Evolutionary conservation across 2,888 invertebrate species (phyloP), one percentile per base, ranked within the genome.

Genomic region (Caenorhabditis macrosperma): DNA sequence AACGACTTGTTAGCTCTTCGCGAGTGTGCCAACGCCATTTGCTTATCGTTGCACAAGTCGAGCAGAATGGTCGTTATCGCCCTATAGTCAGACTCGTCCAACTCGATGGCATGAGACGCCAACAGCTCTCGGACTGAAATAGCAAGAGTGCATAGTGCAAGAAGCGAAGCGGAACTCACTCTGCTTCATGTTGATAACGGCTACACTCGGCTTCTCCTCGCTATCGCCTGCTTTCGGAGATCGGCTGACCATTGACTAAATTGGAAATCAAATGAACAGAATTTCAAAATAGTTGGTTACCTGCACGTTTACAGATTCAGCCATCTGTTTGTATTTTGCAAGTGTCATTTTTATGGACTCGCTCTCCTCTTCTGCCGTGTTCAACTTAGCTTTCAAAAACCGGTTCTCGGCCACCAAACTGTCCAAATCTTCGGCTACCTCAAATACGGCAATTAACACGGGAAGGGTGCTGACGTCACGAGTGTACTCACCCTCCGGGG

Each of bases 1-100:
- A 48, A 74, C 48, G 15, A 94, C 94, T 94, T 94, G 91, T 95
- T 96, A 5, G 95, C 94, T 91, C 95, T 95, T 88, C 94, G 94
- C 88, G 95, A 95, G 92, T 95, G 95, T 81, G 94, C 94, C 30
- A 95, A 91, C 0, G 95, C 95, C 75, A 95, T 92, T 59, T 94
- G 94, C 91, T 95, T 95, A 90, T 96, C 95, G 91, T 94, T 95
- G 41, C 95, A 92, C 55, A 95, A 94, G 90, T 96, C 95, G 86
- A 95, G 92, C 44, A 96, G 91, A 6, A 95, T 95, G 63, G 94
- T 92, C 84, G 95, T 94, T 20, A 95, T 91, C 1, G 94, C 94
- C 87, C 94, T 94, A 50, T 95, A 92, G 91, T 95, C 95, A 20
- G 82, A 81, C 59, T 86, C 86, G 52, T 83, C 83, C 41, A 86